Evolutionary conservation across 2,888 invertebrate genomes (phyloP).

Genomic region (Leucophenga montana): DNA sequence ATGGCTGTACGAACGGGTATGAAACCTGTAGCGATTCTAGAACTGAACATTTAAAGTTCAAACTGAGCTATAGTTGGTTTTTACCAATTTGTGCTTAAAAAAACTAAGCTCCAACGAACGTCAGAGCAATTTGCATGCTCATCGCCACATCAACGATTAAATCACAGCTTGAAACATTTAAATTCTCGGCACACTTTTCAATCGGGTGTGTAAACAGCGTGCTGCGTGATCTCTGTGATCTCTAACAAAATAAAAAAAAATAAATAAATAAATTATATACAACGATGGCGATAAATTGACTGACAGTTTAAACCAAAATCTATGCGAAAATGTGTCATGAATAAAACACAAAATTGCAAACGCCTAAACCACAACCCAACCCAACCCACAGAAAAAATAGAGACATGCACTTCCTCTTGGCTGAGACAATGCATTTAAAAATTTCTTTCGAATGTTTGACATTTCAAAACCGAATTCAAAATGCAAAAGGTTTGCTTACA

Average conservation of each 20-base stretch:
- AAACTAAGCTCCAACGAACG: too few relatives aligned
- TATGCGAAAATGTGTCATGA: conserved; percentile 37
- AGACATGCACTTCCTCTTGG: conserved; percentile 19
- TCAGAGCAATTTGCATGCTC: too few relatives aligned
- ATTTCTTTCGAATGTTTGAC: conserved; percentile 39
- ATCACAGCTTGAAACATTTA: conserved; percentile 2
- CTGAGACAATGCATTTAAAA: conserved; percentile 10
- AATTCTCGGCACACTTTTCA: conserved; percentile 25
- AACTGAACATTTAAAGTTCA: too few relatives aligned
- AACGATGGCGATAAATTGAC: background rate
- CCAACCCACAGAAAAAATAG: conserved; percentile 3
- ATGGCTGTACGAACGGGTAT: too few relatives aligned
- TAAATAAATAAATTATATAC: background rate
- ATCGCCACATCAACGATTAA: too few relatives aligned
- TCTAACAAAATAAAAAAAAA: background rate
- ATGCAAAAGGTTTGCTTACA: conserved; percentile 35
- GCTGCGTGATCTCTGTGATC: conserved; percentile 10
- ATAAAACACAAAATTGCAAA: conserved; percentile 43
- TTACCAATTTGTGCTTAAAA: too few relatives aligned
- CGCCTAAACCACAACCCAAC: conserved; percentile 16
- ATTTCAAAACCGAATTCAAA: conserved; percentile 35
- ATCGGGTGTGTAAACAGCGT: conserved; percentile 1
- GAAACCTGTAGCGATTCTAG: too few relatives aligned
- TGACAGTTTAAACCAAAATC: background rate
- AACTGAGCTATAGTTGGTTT: too few relatives aligned